Percentiles rank a stretch among this genome's conserved stretches.
Evolutionary conservation across 2,113 vertebrate genomes (phyloP).

Genomic region (Oncorhynchus keta): DNA sequence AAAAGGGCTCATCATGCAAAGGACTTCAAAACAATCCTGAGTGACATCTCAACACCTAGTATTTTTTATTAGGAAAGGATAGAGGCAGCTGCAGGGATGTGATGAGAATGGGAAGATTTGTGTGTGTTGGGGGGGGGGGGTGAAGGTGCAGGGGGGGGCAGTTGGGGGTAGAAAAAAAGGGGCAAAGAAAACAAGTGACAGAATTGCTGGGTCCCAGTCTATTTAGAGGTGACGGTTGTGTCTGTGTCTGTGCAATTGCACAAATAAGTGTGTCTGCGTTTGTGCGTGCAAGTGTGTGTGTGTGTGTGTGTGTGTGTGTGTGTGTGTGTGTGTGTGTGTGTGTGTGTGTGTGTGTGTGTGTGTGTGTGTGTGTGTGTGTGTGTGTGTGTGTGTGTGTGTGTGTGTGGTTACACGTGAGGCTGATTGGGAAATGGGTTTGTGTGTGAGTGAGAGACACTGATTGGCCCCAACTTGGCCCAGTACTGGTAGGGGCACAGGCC

Average conservation of each 20-base stretch:
- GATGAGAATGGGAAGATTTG: not conserved
- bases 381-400: slow-evolving; percentile 21
- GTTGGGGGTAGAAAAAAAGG: not conserved
- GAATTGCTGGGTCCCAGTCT: slow-evolving; percentile 16
- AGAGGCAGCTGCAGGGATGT: not conserved
- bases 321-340: slow-evolving; percentile 40
- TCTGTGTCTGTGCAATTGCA: slow-evolving; percentile 22
- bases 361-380: slow-evolving; percentile 23
- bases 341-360: slow-evolving; percentile 40
- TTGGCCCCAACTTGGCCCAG: slow-evolving; percentile 62
- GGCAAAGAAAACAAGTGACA: slow-evolving; percentile 17
- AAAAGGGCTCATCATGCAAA: not conserved
- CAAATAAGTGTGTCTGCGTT: not conserved
- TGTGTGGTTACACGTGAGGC: slow-evolving; percentile 50
- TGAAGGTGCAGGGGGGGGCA: not conserved
- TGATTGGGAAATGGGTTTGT: slow-evolving; percentile 46
- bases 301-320: slow-evolving; percentile 25
- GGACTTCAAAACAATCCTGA: not conserved
- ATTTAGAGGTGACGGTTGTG: slow-evolving; percentile 8
- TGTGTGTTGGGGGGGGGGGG: not conserved
- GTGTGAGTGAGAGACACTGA: slow-evolving; percentile 58
- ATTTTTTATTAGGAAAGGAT: not conserved
- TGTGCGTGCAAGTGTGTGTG: slow-evolving; percentile 2
- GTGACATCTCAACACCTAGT: not conserved
- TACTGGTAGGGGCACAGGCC: slow-evolving; percentile 50